Base-by-base conservation (phyloP, 1,140 invertebrate genomes). In the Caenorhabditis inopinata region DNA sequence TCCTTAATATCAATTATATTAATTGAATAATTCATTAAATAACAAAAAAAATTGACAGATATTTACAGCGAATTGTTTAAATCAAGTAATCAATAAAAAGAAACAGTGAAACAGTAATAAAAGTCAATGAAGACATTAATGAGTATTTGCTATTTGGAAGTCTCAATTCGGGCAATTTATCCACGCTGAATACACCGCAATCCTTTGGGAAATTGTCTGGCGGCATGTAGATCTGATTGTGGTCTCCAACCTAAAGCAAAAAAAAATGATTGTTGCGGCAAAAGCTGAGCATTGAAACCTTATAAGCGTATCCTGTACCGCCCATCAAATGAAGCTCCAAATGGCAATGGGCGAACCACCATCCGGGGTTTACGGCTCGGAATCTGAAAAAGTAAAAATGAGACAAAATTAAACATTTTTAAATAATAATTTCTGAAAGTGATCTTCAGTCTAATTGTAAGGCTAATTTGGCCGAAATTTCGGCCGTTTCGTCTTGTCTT, bases 331-430 rank as follows among this genome's bases (percentile, higher is more conserved):
- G 83, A 12, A 85, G 62, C 48, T 83, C 78, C 42, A 85, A 73
- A 76, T 85, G 84, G 51, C 84, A 85, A 51, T 85, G 84, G 11
- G 84, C 79, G 47, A 85, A 85, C 84, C 84, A 85, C 84, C 84
- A 85, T 16, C 84, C 84, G 16, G 84, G 85, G 21, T 79, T 79
- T n/a, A n/a, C 9, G 7, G 77, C 77, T 35, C 77, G 51, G 58
- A 79, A 79, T 68, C 78, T 51, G 62, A 21, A 48, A 75, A 6
- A 5, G 18, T 42, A 7, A 42, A 42, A 7, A 7, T 42, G 38
- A 7, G 5, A 7, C 38, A 7, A 7, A 14, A 42, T 7, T 42
- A 14, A 42, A 14, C 14, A 42, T 42, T n/a, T n/a, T n/a, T n/a
- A n/a, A n/a, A n/a, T n/a, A n/a, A n/a, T n/a, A n/a, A n/a, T n/a